Evolutionary conservation across 2,888 invertebrate genomes (phyloP).

Genomic region (Yponomeuta plumbellus): DNA sequence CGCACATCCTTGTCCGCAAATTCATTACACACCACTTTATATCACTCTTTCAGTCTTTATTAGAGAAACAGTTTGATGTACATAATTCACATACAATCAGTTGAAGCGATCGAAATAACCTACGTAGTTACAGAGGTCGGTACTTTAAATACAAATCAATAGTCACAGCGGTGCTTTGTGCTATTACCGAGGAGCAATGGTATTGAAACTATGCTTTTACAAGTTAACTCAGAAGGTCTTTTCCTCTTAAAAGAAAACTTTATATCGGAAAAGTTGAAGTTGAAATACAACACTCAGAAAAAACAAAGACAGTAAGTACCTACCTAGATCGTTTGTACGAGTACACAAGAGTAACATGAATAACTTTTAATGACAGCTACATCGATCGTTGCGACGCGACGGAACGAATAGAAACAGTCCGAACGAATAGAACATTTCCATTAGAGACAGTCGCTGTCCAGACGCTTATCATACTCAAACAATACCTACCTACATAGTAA

Average conservation of each 20-base stretch:
- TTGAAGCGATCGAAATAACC: neutral
- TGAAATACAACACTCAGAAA: neutral
- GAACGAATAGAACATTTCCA: neutral
- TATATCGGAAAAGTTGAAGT: neutral
- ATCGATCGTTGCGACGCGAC: neutral
- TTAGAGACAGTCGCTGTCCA: neutral
- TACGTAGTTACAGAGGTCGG: neutral
- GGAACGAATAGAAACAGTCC: slow-evolving; percentile 5
- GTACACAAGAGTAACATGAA: neutral
- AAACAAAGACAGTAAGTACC: neutral
- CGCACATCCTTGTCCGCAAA: no score
- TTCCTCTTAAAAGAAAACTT: neutral
- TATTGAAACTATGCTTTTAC: neutral
- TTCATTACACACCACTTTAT: no score
- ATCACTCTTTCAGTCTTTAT: neutral
- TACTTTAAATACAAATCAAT: neutral
- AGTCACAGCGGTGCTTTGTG: neutral
- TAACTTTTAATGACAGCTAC: slow-evolving; percentile 11
- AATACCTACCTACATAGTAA: neutral
- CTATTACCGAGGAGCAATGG: neutral
- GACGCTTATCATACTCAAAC: neutral
- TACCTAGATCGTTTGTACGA: neutral
- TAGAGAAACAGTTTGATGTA: neutral
- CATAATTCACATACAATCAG: neutral
- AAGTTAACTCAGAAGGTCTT: neutral